Evolutionary conservation across 2,113 vertebrate species (phyloP).

Genomic region (Notothenia rossii): DNA sequence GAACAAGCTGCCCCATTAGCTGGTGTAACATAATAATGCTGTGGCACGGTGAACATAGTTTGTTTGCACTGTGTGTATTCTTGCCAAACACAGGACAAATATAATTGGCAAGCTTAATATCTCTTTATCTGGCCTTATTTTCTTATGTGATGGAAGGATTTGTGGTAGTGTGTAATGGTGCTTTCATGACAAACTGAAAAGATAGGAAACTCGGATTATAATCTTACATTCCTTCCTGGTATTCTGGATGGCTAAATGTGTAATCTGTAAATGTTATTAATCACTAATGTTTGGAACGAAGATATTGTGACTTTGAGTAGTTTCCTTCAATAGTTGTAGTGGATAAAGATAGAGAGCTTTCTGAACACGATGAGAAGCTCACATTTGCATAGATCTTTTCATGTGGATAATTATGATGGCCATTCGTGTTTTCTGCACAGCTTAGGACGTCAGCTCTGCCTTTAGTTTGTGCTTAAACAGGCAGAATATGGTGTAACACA

Average conservation of each 20-base stretch:
- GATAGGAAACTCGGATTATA: background rate
- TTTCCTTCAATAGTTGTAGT: background rate
- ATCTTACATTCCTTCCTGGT: background rate
- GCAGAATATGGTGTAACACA: conserved; percentile 31
- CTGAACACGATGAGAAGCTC: conserved; percentile 3
- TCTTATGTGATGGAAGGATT: conserved; percentile 20
- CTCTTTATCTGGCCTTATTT: conserved; percentile 32
- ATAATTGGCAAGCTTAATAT: conserved; percentile 6
- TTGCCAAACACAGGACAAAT: conserved; percentile 19
- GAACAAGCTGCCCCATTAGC: conserved; percentile 18
- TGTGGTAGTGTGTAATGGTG: conserved; percentile 28
- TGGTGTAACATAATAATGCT: conserved; percentile 28
- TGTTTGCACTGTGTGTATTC: conserved; percentile 21
- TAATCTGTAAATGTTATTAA: background rate
- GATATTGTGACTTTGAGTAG: background rate
- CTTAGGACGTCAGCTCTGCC: conserved; percentile 30
- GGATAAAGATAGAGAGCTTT: background rate
- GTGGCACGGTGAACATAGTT: conserved; percentile 26
- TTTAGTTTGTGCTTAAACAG: conserved; percentile 48
- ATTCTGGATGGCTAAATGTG: background rate
- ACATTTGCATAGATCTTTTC: conserved; percentile 26
- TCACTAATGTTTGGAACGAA: conserved; percentile 18
- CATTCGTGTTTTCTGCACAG: conserved; percentile 4
- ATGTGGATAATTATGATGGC: conserved; percentile 22
- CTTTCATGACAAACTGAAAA: conserved; percentile 12